Percentiles rank a stretch among this genome's conserved stretches.
These are phyloP conservation scores for Hirundichthys speculiger DNA, from an alignment of 2,113 vertebrate genomes.

Conservation along the genomic window DNA sequence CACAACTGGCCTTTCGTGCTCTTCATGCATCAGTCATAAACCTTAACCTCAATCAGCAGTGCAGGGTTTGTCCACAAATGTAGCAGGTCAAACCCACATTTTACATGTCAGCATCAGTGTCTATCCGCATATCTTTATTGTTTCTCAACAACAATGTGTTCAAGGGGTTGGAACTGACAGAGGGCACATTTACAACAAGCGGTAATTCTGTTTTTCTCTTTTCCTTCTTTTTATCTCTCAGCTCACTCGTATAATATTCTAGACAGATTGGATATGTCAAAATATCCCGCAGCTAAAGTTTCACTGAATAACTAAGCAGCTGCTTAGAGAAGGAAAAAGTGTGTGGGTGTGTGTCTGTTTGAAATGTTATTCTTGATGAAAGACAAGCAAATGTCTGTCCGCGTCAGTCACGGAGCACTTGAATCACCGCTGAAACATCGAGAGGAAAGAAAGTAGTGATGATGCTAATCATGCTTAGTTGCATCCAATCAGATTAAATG, in stretches of 20 bases:
- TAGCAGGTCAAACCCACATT: slow-evolving; percentile 21
- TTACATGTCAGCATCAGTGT: not conserved
- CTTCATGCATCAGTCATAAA: slow-evolving; percentile 31
- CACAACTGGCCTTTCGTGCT: slow-evolving; percentile 2
- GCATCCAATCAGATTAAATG: slow-evolving; percentile 61
- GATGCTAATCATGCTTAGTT: slow-evolving; percentile 34
- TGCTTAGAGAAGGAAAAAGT: not conserved
- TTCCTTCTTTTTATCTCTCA: not conserved
- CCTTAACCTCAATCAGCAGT: slow-evolving; percentile 12
- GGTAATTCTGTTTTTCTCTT: not conserved
- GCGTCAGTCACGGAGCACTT: slow-evolving; percentile 24
- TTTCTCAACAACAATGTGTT: not conserved
- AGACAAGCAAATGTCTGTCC: slow-evolving; percentile 16
- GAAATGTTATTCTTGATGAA: slow-evolving; percentile 35
- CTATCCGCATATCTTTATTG: slow-evolving; percentile 25
- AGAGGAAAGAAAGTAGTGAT: slow-evolving; percentile 19
- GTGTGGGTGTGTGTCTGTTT: slow-evolving; percentile 18
- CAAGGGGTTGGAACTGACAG: slow-evolving; percentile 12
- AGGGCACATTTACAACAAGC: not conserved
- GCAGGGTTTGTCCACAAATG: slow-evolving; percentile 14
- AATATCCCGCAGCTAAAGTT: slow-evolving; percentile 17
- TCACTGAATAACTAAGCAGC: slow-evolving; percentile 11
- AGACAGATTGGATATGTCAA: slow-evolving; percentile 12
- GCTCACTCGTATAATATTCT: slow-evolving; percentile 1
- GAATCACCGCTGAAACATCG: slow-evolving; percentile 23